Conservation (phyloP, 2,797 vertebrate species). For the Eulemur rubriventer region DNA sequence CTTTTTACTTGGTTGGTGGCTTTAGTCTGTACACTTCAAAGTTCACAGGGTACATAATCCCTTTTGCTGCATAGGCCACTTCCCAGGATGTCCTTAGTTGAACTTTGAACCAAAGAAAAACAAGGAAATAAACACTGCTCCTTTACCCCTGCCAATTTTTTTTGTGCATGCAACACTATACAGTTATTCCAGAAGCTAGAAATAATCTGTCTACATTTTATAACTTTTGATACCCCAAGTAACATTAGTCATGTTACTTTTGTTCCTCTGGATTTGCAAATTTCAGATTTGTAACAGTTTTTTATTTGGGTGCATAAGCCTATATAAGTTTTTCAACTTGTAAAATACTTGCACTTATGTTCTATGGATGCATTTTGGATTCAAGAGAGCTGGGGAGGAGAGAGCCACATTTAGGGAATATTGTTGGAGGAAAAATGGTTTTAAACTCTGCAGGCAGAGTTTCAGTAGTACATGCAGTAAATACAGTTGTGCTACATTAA, state of each 20-base stretch:
- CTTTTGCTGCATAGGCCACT: slow-evolving; percentile 37
- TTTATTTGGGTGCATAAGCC: neutral
- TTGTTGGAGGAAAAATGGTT: neutral
- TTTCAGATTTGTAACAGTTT: neutral
- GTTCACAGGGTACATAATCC: slow-evolving; percentile 38
- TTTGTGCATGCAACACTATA: neutral
- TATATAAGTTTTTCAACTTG: neutral
- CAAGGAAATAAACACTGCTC: slow-evolving; percentile 17
- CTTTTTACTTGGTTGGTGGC: slow-evolving; percentile 14
- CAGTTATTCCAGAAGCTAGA: neutral
- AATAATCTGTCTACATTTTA: neutral
- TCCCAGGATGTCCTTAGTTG: slow-evolving; percentile 66
- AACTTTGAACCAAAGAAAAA: slow-evolving; percentile 63
- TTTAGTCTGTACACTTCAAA: neutral
- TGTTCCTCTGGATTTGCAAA: neutral
- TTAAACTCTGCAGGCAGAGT: neutral
- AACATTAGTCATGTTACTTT: slow-evolving; percentile 1
- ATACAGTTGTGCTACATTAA: neutral
- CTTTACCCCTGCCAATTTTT: neutral
- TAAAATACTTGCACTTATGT: slow-evolving; percentile 17
- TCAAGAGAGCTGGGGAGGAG: neutral
- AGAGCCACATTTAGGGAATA: neutral
- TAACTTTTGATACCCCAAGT: neutral
- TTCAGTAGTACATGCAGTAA: neutral
- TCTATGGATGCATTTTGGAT: neutral